A percentile compares a stretch with the other conserved stretches of the same genome.
phyloP scores from a whole-genome alignment of 2,888 invertebrate genomes.

The Sylvicola cinctus region DNA sequence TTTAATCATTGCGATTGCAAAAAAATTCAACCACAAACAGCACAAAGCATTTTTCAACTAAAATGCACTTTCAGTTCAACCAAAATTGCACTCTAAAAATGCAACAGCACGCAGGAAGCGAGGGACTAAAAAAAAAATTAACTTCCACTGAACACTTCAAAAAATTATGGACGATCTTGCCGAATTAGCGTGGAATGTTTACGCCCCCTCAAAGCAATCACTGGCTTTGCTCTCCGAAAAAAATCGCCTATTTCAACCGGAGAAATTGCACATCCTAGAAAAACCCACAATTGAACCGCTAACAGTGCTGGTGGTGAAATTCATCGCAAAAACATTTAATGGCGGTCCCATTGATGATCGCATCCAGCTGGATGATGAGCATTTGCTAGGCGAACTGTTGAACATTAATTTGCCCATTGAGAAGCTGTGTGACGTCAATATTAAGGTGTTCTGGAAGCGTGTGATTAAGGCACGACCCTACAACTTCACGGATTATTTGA shows the following conservation, averaged over 20 bases:
- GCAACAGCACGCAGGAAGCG: too few relatives aligned
- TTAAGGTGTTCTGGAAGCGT: slow-evolving; percentile 6
- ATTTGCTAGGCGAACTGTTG: slow-evolving; percentile 3
- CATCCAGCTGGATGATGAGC: slow-evolving; percentile 1
- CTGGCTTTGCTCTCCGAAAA: slow-evolving; percentile 4
- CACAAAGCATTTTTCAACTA: too few relatives aligned
- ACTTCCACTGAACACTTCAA: too few relatives aligned
- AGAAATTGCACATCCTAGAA: background rate
- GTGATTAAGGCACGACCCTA: slow-evolving; percentile 3
- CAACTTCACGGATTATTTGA: background rate
- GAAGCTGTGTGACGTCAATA: slow-evolving; percentile 3
- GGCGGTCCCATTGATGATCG: background rate
- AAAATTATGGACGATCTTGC: too few relatives aligned
- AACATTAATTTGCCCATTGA: slow-evolving; percentile 3
- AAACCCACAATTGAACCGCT: slow-evolving; percentile 2
- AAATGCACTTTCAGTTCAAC: too few relatives aligned
- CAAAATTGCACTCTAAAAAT: too few relatives aligned
- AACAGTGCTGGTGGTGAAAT: background rate
- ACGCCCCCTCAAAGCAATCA: slow-evolving; percentile 5
- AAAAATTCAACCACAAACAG: too few relatives aligned
- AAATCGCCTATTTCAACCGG: slow-evolving; percentile 5
- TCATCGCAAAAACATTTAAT: slow-evolving; percentile 2
- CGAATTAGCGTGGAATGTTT: too few relatives aligned
- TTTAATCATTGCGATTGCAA: too few relatives aligned
- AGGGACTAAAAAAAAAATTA: too few relatives aligned